Percentiles rank a stretch among this genome's conserved stretches.
phyloP scores from a whole-genome alignment of 1,140 invertebrate species.

The Procambarus virginalis region DNA sequence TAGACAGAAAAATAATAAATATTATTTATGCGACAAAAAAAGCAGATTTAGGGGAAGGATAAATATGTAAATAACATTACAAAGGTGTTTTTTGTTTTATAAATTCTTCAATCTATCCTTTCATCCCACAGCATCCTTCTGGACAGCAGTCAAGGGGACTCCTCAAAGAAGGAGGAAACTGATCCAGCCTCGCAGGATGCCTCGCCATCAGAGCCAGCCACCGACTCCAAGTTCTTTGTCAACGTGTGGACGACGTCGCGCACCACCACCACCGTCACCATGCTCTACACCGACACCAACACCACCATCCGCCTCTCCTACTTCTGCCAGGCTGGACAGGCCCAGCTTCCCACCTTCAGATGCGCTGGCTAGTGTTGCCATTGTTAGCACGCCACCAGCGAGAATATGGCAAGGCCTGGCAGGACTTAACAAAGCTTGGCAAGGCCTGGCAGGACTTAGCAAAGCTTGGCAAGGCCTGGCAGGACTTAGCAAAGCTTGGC shows the following conservation, averaged over 20 bases:
- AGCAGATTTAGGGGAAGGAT: too few species aligned
- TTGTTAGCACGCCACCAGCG: background rate
- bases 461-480: too few species aligned
- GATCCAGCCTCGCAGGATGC: too few species aligned
- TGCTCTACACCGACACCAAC: constrained; percentile 20
- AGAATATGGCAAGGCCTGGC: background rate
- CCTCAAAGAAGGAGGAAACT: background rate
- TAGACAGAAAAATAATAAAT: too few species aligned
- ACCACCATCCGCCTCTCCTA: constrained; percentile 22
- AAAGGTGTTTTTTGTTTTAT: too few species aligned
- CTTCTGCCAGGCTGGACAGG: background rate
- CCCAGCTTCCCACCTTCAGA: background rate
- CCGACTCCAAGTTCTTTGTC: background rate
- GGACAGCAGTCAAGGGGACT: background rate
- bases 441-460: too few species aligned
- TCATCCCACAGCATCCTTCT: background rate
- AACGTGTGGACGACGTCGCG: background rate
- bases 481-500: too few species aligned
- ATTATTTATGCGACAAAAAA: too few species aligned
- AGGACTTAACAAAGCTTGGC: too few species aligned
- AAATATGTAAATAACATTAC: too few species aligned
- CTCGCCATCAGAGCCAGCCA: background rate
- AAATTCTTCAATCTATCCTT: too few species aligned
- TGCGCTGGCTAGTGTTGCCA: background rate
- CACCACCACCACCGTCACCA: constrained; percentile 4